Evolutionary conservation across 2,797 vertebrate species (phyloP), one percentile per base, ranked within the genome.

Genomic region (Phoxinus dragarum): DNA sequence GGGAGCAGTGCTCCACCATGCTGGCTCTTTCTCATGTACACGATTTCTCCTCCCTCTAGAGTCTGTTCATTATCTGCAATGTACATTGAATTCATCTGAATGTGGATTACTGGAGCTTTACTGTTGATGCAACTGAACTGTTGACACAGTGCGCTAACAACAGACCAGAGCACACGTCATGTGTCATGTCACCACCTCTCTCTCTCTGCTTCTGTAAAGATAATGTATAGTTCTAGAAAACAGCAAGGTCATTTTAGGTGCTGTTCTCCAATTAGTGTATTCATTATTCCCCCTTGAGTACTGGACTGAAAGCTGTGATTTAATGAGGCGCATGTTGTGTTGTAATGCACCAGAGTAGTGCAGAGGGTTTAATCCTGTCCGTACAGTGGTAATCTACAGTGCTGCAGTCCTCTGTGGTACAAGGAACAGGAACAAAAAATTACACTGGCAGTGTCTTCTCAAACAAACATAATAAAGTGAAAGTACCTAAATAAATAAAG

Each of bases 361-460:
- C 89, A 80, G 88, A 88, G 81, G 84, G 89, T 89, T 90, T 85
- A 72, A 85, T 81, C 66, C 38, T 86, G 86, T 86, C 78, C 66
- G 76, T 91, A 89, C 84, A 86, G 88, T 87, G 47, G 71, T 87
- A 88, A 87, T 91, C 90, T 88, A 78, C 91, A 93, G 86, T 88
- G 86, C 85, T 90, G 90, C 84, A 90, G 91, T 92, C 90, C 92
- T 91, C 87, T 90, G 85, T 56, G 86, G 76, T 86, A 27, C 27
- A 27, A 69, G 89, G 89, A 85, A 89, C 87, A 87, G n/a, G 59
- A 14, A 64, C 59, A 31, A 64, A 12, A 90, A 90, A 73, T 90
- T 92, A 89, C 83, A 88, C 87, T 82, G 82, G 74, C 86, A 82
- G 90, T 92, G 86, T 91, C 81, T 88, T 87, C 89, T 82, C 75